Conservation (phyloP, 1,140 invertebrate species). For the Calliopsis andreniformis region DNA sequence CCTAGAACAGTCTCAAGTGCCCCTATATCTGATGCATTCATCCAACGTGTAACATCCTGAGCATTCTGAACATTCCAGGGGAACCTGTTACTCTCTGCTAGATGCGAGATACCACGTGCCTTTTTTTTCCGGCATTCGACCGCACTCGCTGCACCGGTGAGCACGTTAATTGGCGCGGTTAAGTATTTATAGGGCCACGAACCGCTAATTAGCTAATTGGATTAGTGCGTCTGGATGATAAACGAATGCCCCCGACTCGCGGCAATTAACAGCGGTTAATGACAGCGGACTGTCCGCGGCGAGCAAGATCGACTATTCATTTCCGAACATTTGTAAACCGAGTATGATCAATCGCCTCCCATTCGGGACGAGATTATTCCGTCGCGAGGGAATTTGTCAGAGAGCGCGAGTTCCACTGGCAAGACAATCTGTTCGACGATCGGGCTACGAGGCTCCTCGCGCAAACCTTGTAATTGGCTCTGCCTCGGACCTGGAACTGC, state of each 20-base stretch:
- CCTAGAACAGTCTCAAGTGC: constrained; percentile 31
- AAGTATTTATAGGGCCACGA: constrained; percentile 17
- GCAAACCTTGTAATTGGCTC: constrained; percentile 52
- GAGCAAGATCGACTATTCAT: not conserved
- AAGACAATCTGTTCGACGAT: not conserved
- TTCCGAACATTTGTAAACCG: not conserved
- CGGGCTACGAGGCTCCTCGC: constrained; percentile 24
- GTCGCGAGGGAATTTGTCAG: constrained; percentile 29
- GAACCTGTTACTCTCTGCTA: constrained; percentile 41
- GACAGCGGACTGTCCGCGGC: not conserved
- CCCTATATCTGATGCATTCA: constrained; percentile 50
- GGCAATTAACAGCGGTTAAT: not conserved
- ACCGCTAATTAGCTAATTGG: constrained; percentile 61
- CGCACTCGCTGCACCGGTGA: constrained; percentile 19
- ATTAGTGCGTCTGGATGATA: constrained; percentile 37
- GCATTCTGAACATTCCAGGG: constrained; percentile 29
- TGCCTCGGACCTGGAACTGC: constrained; percentile 4
- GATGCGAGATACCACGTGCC: not conserved
- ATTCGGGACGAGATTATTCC: constrained; percentile 18
- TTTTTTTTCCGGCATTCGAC: constrained; percentile 18
- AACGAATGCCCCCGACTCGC: constrained; percentile 10
- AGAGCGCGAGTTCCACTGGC: constrained; percentile 11
- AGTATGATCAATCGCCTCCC: not conserved
- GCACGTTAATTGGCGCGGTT: constrained; percentile 53
- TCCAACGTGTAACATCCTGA: constrained; percentile 22